phyloP scores from a whole-genome alignment of 2,797 vertebrate genomes.

The Chloroceryle inda region DNA sequence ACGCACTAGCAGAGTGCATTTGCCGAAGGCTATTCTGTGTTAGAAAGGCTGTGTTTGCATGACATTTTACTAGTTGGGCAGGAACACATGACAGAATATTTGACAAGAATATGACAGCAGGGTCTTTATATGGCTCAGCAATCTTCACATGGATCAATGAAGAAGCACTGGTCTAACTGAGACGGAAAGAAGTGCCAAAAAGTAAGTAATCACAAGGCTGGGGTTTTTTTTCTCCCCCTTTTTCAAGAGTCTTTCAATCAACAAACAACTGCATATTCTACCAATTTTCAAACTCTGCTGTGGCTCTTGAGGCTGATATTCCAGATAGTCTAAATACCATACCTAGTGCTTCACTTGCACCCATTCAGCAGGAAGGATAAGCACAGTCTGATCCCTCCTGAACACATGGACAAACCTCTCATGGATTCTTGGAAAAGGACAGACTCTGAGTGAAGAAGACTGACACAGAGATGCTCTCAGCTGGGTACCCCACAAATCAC shows the following conservation, averaged over 20 bases:
- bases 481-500: background rate
- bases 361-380: background rate
- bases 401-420: background rate
- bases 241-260: background rate
- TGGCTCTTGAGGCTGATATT: background rate
- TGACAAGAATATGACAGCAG: conserved; percentile 65
- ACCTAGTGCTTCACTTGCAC: background rate
- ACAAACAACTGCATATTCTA: background rate
- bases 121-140: conserved; percentile 58
- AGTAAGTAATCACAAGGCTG: background rate
- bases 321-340: background rate
- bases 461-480: background rate
- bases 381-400: background rate
- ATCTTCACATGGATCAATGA: conserved; percentile 54
- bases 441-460: background rate
- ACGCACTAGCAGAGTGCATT: conserved; percentile 67
- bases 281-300: background rate
- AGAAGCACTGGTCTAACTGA: conserved; percentile 6
- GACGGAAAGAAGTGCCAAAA: background rate
- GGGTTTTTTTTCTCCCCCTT: background rate
- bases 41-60: conserved; percentile 63
- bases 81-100: conserved; percentile 58
- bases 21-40: conserved; percentile 66
- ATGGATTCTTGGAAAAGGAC: background rate
- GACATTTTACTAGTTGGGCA: conserved; percentile 65